A percentile compares a stretch with the other conserved stretches of the same genome.
phyloP scores from a whole-genome alignment of 2,797 vertebrate genomes.

The Takifugu rubripes region DNA sequence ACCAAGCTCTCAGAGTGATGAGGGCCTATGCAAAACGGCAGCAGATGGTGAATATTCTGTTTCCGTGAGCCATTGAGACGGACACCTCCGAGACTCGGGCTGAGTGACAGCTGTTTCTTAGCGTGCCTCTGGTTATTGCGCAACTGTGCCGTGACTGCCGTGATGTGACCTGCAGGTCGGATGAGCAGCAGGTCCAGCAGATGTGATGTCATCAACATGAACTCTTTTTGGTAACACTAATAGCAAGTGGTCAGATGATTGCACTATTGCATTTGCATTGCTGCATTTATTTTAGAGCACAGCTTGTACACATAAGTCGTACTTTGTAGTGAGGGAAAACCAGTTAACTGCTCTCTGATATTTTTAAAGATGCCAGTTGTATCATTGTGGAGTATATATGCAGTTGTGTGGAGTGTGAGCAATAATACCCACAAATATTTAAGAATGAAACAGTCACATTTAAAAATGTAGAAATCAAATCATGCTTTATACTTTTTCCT shows the following conservation, averaged over 20 bases:
- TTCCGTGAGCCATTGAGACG: constrained; percentile 47
- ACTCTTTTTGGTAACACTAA: constrained; percentile 11
- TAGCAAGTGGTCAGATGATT: background rate
- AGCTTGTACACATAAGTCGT: background rate
- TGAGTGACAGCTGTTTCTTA: constrained; percentile 67
- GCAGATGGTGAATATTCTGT: constrained; percentile 63
- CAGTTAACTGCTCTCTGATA: background rate
- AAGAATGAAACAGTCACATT: too few species aligned
- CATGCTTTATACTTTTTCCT: too few species aligned
- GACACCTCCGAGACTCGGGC: constrained; percentile 45
- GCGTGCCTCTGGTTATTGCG: constrained; percentile 41
- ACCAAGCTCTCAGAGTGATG: constrained; percentile 48
- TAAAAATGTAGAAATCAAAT: too few species aligned
- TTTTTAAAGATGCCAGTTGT: background rate
- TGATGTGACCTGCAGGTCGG: constrained; percentile 20
- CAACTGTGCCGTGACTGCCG: constrained; percentile 26
- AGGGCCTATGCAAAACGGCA: constrained; percentile 54
- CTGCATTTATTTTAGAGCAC: background rate
- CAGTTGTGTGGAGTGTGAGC: background rate
- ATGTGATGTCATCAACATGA: constrained; percentile 32
- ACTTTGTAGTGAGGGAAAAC: too few species aligned
- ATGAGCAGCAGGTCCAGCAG: constrained; percentile 26
- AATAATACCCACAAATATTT: background rate
- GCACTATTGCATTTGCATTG: background rate
- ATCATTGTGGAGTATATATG: too few species aligned